A percentile compares a stretch with the other conserved stretches of the same genome.
Conservation (phyloP, 2,113 vertebrate genomes). For the Psammodynastes pulverulentus region DNA sequence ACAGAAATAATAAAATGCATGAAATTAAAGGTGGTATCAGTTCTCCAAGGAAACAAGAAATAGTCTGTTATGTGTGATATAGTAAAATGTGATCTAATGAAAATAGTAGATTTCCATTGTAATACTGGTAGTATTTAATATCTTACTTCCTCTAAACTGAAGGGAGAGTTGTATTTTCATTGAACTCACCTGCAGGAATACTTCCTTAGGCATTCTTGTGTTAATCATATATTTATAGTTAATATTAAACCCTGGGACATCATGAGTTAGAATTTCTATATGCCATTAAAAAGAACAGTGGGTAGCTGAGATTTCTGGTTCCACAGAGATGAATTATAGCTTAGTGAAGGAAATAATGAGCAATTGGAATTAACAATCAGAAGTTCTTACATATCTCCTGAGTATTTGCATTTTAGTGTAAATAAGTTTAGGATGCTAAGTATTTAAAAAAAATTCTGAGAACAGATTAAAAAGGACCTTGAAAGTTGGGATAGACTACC, state of each 20-base stretch:
- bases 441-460: not conserved
- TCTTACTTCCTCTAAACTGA: not conserved
- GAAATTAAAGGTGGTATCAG: not conserved
- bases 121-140: not conserved
- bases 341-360: conserved; percentile 7
- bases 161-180: not conserved
- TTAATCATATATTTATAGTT: conserved; percentile 6
- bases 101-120: not conserved
- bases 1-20: not conserved
- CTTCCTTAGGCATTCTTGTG: not conserved
- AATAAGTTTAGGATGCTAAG: not conserved
- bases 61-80: fast-evolving
- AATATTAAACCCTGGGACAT: not conserved
- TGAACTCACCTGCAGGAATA: not conserved
- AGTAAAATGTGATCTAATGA: not conserved
- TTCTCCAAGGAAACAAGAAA: not conserved
- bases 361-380: not conserved
- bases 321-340: conserved; percentile 7
- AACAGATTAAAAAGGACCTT: too few species aligned
- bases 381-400: not conserved
- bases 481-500: too few species aligned
- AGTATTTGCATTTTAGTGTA: not conserved
- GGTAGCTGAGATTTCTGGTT: not conserved
- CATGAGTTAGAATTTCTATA: not conserved
- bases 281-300: conserved; percentile 3